Conservation (phyloP, 1,140 invertebrate genomes). For the Lepidotrigona ventralis region DNA sequence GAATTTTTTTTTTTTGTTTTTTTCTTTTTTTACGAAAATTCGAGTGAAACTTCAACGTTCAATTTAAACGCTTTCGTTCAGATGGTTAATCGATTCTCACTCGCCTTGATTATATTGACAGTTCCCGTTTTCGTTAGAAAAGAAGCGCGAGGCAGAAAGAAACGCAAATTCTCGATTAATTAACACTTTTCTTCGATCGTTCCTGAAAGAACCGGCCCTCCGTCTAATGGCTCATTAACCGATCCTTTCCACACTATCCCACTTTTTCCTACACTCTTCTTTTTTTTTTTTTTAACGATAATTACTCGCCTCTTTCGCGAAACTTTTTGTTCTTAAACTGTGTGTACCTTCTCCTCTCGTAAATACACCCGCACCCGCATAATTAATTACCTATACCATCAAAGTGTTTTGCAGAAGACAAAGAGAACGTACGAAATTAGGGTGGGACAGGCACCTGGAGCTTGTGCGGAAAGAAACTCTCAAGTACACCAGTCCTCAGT, state of each 20-base stretch:
- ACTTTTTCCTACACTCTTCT: background rate
- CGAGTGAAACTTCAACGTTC: background rate
- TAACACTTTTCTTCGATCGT: slow-evolving; percentile 22
- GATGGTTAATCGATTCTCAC: background rate
- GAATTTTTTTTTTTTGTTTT: too few relatives aligned
- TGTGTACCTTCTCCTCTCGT: background rate
- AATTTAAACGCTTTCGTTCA: background rate
- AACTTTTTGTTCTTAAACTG: background rate
- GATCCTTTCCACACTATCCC: background rate
- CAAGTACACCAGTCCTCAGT: too few relatives aligned
- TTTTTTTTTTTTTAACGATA: background rate
- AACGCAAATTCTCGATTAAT: slow-evolving; percentile 24
- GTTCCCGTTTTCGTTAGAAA: background rate
- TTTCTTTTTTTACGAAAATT: background rate
- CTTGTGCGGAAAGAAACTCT: too few relatives aligned
- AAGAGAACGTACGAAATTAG: too few relatives aligned
- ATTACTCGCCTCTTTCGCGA: background rate
- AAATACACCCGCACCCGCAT: background rate
- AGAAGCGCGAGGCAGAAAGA: background rate
- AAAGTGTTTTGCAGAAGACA: too few relatives aligned
- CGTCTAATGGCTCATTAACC: slow-evolving; percentile 21
- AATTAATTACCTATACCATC: too few relatives aligned
- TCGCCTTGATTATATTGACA: background rate
- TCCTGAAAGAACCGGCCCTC: background rate
- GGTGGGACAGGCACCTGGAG: too few relatives aligned